Base-by-base conservation (phyloP, 2,888 invertebrate genomes). In the Monopis laevigella region DNA sequence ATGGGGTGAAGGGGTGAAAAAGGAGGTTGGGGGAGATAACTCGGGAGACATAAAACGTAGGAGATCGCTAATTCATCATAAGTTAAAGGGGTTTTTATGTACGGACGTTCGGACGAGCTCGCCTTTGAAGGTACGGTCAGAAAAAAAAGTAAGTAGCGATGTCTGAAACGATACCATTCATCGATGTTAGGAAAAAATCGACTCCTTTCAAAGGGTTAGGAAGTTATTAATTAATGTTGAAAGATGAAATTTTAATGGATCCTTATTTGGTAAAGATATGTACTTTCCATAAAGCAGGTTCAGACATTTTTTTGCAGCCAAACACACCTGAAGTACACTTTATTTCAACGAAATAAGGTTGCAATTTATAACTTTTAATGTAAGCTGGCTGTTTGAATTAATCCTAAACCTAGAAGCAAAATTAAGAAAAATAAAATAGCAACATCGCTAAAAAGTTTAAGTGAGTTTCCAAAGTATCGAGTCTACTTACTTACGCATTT, bases 21-120 rank as follows among this genome's bases (percentile, higher is more conserved):
- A 43, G 48, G 53, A 48, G 55, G 16, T 40, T 46, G 35, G 40
- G 50, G 59, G 62, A 73, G 75, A 74, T 73, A 75, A 68, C 74
- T 52, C 57, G 72, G 71, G 75, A 75, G 75, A 78, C 73, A 77
- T 75, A 74, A 74, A 75, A 66, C 75, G 73, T 69, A 77, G 73
- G 72, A 78, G 75, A 78, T 78, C 75, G 80, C 80, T 80, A 80
- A 80, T 80, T 78, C 80, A 80, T 80, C 80, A 80, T 80, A 80
- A 80, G 78, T 80, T 80, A 78, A 80, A 80, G 80, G 66, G 80
- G 77, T 78, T 78, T 77, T 78, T 80, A 78, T 72, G 73, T 71
- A 67, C 68, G 55, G 52, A 61, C 62, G 61, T 59, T 59, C 57
- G 54, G 54, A 52, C 59, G 57, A 18, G 19, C 56, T 58, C 64